A percentile compares a stretch with the other conserved stretches of the same genome.
Evolutionary conservation across 2,888 invertebrate species (phyloP).

Genomic region (Euclidia mi): DNA sequence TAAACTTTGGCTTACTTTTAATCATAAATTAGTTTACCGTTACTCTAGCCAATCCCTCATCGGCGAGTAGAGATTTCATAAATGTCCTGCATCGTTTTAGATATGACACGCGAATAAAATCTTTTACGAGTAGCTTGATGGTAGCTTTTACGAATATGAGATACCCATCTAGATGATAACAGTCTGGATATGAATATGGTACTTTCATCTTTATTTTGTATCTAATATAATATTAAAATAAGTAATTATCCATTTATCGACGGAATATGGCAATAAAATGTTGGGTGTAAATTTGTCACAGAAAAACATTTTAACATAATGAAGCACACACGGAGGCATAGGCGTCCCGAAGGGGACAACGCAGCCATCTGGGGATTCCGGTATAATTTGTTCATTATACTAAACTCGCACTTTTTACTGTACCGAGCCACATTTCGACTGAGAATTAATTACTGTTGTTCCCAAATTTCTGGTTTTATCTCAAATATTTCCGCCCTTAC

Average conservation of each 20-base stretch:
- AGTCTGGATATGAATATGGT: neutral
- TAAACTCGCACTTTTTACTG: conserved; percentile 30
- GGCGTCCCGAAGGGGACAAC: conserved; percentile 30
- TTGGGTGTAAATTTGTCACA: conserved; percentile 28
- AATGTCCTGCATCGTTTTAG: neutral
- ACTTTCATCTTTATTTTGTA: neutral
- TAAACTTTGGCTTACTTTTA: no score
- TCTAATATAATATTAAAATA: neutral
- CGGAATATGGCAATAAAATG: conserved; percentile 25
- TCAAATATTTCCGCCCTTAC: conserved; percentile 4
- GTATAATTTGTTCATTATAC: conserved; percentile 61
- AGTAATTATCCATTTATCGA: conserved; percentile 14
- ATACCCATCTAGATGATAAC: conserved; percentile 2
- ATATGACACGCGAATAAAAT: conserved; percentile 3
- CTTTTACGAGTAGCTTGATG: conserved; percentile 7
- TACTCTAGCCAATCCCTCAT: neutral
- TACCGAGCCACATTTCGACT: conserved; percentile 21
- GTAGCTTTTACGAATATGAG: neutral
- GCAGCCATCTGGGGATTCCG: conserved; percentile 50
- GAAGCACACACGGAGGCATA: conserved; percentile 37
- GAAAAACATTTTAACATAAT: conserved; percentile 47
- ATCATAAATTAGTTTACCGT: neutral
- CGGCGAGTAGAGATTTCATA: neutral
- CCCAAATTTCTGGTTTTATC: conserved; percentile 13
- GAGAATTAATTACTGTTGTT: conserved; percentile 28